Base-by-base conservation (phyloP, 2,113 vertebrate genomes). In the Fukomys damarensis region DNA sequence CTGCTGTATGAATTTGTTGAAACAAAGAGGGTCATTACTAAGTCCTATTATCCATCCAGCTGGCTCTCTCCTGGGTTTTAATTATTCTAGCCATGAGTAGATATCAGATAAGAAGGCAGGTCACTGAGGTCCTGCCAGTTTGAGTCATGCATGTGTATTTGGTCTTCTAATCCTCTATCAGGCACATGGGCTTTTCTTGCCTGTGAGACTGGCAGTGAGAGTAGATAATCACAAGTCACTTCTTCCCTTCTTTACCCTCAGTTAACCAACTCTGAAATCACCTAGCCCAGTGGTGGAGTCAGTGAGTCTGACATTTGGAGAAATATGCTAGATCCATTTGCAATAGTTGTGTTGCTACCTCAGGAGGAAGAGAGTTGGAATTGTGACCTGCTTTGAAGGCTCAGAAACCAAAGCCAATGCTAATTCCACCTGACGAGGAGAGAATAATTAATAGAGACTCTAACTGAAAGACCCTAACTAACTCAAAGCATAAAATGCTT, bases 11-110 rank as follows among this genome's bases (percentile, higher is more conserved):
- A 93, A 65, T 96, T 84, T 96, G 74, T 89, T 97, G 95, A 97
- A 96, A 94, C 43, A 98, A 97, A 98, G 94, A 97, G 96, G 91
- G 90, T 98, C 96, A 98, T 98, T 98, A 97, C 87, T 87, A 97
- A 98, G 96, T 97, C 93, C 90, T 97, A 95, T 97, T 95, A 97
- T 92, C 89, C 85, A 94, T 96, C 96, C 85, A 95, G 92, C 94
- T 87, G 72, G 65, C 66, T 94, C 84, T 97, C 97, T 97, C 96
- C 30, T 96, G 97, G 92, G 95, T 96, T 95, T 96, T 97, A 96
- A 98, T 96, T 98, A 97, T 97, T 98, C 92, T 2, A 96, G 72
- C 87, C 90, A 96, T 0, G 4, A 94, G 58, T 12, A 91, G 94
- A 95, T 95, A 95, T 87, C 92, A 49, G 89, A 96, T 70, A 93